phyloP scores from a whole-genome alignment of 1,140 invertebrate species.

The Neodiprion virginianus region DNA sequence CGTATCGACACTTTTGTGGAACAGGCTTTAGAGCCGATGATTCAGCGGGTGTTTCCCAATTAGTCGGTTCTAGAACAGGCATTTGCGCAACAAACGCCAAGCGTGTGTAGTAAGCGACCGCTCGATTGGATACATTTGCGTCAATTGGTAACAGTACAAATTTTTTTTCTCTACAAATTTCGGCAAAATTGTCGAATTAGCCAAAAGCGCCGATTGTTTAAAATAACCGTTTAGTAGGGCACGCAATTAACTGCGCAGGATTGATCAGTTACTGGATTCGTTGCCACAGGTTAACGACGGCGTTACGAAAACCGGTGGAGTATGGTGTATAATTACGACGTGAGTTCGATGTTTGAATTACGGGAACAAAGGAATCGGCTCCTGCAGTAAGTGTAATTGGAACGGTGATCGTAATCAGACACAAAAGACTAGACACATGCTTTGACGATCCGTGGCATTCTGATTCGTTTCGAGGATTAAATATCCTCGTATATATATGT shows the following conservation, averaged over 20 bases:
- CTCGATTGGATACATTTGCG: background rate
- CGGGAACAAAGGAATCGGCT: background rate
- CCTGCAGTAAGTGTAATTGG: background rate
- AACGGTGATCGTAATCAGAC: background rate
- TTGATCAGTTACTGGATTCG: background rate
- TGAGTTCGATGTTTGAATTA: too few relatives aligned
- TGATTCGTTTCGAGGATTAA: background rate
- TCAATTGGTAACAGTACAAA: background rate
- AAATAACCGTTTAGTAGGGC: background rate
- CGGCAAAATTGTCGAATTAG: background rate
- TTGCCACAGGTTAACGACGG: background rate
- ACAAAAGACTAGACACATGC: background rate
- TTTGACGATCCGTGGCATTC: background rate
- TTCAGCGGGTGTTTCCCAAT: slow-evolving; percentile 1
- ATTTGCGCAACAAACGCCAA: too few relatives aligned
- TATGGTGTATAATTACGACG: too few relatives aligned
- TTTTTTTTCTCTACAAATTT: background rate
- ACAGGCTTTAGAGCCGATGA: background rate
- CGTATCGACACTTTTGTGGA: too few relatives aligned
- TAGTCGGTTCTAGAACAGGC: background rate
- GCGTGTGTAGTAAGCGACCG: too few relatives aligned
- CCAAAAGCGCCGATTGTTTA: background rate
- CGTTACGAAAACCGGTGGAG: too few relatives aligned
- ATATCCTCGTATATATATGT: background rate
- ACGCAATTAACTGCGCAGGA: background rate